phyloP scores from a whole-genome alignment of 2,113 vertebrate species.

The Okapia johnstoni region DNA sequence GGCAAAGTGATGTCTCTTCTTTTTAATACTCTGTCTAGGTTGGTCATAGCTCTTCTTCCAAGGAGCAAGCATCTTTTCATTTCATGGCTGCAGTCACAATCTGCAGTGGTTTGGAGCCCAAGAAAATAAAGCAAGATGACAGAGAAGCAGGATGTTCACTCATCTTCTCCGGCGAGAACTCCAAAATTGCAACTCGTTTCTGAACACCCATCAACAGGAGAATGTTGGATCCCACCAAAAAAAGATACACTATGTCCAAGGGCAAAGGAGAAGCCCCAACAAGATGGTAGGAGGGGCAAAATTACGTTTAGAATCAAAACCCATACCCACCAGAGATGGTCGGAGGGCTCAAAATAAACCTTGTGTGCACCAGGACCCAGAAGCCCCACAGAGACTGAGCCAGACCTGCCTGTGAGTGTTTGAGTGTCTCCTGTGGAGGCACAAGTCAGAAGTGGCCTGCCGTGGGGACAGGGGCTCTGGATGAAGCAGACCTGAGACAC shows the following conservation, averaged over 20 bases:
- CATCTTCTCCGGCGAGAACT: neutral
- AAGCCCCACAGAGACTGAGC: neutral
- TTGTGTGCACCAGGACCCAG: neutral
- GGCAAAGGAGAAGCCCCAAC: neutral
- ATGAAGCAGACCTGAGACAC: neutral
- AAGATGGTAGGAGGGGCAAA: neutral
- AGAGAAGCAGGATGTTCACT: rapidly evolving
- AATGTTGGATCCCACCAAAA: neutral
- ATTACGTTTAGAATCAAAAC: neutral
- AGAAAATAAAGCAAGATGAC: neutral
- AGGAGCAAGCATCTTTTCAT: neutral
- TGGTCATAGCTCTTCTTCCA: neutral
- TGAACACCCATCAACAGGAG: neutral
- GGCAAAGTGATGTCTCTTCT: neutral
- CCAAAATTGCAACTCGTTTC: neutral
- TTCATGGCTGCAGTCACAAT: neutral
- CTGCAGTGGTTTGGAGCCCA: neutral
- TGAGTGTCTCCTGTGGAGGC: neutral
- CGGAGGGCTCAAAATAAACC: neutral
- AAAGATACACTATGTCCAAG: neutral
- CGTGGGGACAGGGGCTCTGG: neutral
- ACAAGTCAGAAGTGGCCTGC: rapidly evolving
- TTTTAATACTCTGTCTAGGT: neutral
- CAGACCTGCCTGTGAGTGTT: neutral
- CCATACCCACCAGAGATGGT: neutral